These are phyloP conservation scores for Heptranchias perlo DNA, from an alignment of 2,113 vertebrate species.

Conservation along the genomic window DNA sequence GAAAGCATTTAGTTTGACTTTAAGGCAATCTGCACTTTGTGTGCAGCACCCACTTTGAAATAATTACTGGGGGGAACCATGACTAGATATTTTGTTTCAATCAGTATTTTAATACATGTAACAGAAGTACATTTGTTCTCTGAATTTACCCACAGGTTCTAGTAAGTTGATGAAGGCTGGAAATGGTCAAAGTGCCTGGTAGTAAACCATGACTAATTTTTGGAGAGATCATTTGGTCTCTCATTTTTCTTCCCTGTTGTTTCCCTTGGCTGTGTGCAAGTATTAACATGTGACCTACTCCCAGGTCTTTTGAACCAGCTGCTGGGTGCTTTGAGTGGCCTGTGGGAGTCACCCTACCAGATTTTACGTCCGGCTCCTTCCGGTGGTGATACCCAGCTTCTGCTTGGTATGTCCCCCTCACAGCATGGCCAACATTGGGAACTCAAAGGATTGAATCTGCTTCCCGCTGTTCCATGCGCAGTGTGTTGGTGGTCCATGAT, in stretches of 20 bases:
- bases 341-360: not conserved
- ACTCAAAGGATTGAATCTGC: not conserved
- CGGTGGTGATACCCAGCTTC: not conserved
- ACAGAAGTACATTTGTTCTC: not conserved
- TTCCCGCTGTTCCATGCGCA: not conserved
- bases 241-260: not conserved
- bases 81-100: not conserved
- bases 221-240: slow-evolving; percentile 28
- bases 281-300: not conserved
- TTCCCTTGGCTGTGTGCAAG: not conserved
- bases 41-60: slow-evolving; percentile 17
- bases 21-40: not conserved
- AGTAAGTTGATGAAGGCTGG: not conserved
- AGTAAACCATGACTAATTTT: not conserved
- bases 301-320: not conserved
- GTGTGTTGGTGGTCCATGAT: not conserved
- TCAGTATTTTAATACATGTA: not conserved
- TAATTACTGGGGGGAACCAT: slow-evolving; percentile 14
- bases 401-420: not conserved
- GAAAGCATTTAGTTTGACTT: not conserved
- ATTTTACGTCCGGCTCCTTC: not conserved
- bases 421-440: not conserved
- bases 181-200: not conserved
- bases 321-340: not conserved
- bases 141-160: not conserved